A percentile compares a stretch with the other conserved stretches of the same genome.
Evolutionary conservation across 2,797 vertebrate species (phyloP).

Genomic region (Xenopus petersii): DNA sequence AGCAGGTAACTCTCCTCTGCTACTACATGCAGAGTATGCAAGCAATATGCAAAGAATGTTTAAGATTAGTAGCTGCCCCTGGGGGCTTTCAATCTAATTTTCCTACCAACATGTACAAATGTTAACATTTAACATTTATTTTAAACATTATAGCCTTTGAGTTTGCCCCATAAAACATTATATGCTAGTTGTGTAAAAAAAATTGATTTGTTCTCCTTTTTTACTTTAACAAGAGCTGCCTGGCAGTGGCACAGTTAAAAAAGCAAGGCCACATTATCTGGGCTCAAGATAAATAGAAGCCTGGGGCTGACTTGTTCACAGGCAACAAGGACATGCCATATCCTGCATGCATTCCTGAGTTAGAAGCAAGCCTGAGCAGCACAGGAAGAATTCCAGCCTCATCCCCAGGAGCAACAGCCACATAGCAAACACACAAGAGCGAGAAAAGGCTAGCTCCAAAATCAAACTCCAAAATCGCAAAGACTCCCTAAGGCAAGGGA

Average conservation of each 20-base stretch:
- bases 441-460: slow-evolving; percentile 12
- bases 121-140: too few species aligned
- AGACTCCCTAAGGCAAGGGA: slow-evolving; percentile 48
- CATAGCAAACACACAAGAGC: slow-evolving; percentile 21
- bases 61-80: too few species aligned
- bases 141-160: too few species aligned
- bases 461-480: slow-evolving; percentile 8
- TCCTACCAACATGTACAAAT: too few species aligned
- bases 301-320: slow-evolving; percentile 36
- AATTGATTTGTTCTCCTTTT: too few species aligned
- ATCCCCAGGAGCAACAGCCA: slow-evolving; percentile 33
- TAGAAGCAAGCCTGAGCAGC: slow-evolving; percentile 65
- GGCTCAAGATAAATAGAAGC: slow-evolving; percentile 30
- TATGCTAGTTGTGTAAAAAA: too few species aligned
- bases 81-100: too few species aligned
- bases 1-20: too few species aligned
- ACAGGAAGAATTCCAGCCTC: slow-evolving; percentile 73
- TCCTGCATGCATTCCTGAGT: slow-evolving; percentile 85
- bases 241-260: slow-evolving; percentile 18
- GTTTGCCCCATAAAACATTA: too few species aligned
- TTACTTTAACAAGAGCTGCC: too few species aligned
- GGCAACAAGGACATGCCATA: slow-evolving; percentile 65
- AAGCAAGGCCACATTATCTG: slow-evolving; percentile 13
- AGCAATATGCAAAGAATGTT: too few species aligned
- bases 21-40: too few species aligned